These are phyloP conservation scores for Vireo altiloquus DNA, from an alignment of 2,113 vertebrate genomes.

Conservation along the genomic window DNA sequence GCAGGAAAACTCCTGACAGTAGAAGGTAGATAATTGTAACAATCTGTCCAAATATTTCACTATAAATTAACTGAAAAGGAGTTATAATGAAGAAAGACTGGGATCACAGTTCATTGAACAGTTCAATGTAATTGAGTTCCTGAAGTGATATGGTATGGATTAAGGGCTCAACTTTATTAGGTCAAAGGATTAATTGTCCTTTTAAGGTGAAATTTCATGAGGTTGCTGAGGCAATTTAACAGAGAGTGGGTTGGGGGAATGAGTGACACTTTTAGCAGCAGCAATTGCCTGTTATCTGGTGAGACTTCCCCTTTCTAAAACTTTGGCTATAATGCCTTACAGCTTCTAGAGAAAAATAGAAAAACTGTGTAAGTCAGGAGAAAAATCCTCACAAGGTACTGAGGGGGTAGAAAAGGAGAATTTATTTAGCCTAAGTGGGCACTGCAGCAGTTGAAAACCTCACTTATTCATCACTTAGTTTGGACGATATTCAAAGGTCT, in stretches of 20 bases:
- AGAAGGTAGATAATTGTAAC: slow-evolving; percentile 1
- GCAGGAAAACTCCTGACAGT: background rate
- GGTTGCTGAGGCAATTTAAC: background rate
- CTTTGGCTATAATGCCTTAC: background rate
- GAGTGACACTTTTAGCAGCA: background rate
- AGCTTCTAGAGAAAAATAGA: background rate
- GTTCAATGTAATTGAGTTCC: background rate
- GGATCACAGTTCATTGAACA: background rate
- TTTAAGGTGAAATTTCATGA: background rate
- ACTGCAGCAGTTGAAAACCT: background rate
- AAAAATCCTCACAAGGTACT: background rate
- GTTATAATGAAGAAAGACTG: background rate
- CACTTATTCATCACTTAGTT: background rate
- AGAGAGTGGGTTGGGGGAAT: background rate
- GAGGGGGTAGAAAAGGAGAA: background rate
- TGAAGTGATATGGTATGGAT: background rate
- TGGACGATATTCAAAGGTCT: background rate
- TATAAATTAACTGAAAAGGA: background rate
- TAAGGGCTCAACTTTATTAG: background rate
- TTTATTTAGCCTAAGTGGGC: background rate
- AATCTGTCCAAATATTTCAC: slow-evolving; percentile 45
- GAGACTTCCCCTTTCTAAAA: background rate
- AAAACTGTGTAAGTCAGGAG: background rate
- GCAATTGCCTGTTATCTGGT: background rate
- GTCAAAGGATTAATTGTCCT: slow-evolving; percentile 10